Conservation (phyloP, 2,113 vertebrate genomes). For the Pogonocichla stellata region DNA sequence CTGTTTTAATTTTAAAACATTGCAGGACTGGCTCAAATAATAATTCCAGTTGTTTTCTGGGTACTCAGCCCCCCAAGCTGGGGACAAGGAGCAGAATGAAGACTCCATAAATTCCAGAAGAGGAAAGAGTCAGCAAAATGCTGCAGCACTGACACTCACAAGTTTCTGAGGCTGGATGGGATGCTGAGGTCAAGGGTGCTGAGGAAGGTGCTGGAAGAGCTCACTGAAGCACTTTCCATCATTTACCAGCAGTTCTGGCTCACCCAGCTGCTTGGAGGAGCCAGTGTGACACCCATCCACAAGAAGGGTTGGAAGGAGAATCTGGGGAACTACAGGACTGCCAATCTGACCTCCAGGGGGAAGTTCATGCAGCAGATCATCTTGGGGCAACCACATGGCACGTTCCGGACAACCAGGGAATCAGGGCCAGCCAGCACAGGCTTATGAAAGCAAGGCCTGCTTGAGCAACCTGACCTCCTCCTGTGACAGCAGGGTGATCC, state of each 20-base stretch:
- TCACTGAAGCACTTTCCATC: background rate
- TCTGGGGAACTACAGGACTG: background rate
- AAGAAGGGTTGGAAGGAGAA: background rate
- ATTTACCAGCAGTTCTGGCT: background rate
- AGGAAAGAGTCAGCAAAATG: background rate
- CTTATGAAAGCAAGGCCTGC: background rate
- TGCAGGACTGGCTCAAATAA: background rate
- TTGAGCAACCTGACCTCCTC: background rate
- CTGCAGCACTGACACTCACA: background rate
- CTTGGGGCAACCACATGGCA: background rate
- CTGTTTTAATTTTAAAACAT: background rate
- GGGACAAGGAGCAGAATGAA: background rate
- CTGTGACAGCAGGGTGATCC: background rate
- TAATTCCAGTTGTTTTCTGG: background rate
- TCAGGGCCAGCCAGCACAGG: background rate
- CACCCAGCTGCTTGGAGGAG: background rate
- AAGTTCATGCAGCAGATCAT: background rate
- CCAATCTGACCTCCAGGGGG: background rate
- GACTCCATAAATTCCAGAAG: background rate
- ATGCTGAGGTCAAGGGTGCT: background rate
- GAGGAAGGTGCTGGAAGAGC: background rate
- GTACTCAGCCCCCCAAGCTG: background rate
- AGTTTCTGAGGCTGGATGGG: accelerated
- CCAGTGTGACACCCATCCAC: background rate
- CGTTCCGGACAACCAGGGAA: background rate